Conservation (phyloP, 2,113 vertebrate genomes). For the Phocoena sinus region DNA sequence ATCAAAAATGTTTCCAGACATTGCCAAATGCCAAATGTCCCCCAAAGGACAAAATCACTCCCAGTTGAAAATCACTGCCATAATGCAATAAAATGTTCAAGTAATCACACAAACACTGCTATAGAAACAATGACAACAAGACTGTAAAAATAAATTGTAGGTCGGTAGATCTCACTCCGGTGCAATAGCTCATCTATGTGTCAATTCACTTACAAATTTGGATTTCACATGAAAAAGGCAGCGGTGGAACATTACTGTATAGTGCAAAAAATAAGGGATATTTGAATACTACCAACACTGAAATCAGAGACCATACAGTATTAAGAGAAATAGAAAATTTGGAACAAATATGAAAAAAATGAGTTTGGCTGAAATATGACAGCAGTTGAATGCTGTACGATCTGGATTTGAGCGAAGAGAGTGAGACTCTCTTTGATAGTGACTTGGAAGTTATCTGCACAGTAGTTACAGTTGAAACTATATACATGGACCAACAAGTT, state of each 20-base stretch:
- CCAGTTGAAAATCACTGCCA: not conserved
- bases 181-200: not conserved
- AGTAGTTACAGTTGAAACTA: not conserved
- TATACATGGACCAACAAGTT: not conserved
- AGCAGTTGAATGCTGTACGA: not conserved
- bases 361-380: not conserved
- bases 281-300: not conserved
- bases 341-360: not conserved
- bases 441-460: not conserved
- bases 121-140: slow-evolving; percentile 13
- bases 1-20: slow-evolving; percentile 8
- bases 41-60: not conserved
- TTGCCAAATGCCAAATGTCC: not conserved
- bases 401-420: not conserved
- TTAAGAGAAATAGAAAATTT: not conserved
- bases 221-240: not conserved
- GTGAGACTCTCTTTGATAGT: no score
- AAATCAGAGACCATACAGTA: not conserved
- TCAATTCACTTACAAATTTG: not conserved
- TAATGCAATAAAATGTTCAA: not conserved
- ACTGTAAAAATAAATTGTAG: not conserved
- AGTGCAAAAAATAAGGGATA: not conserved
- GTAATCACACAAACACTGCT: slow-evolving; percentile 7
- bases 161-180: not conserved
- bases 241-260: not conserved